phyloP scores from a whole-genome alignment of 2,113 vertebrate genomes.

The Hirundichthys speculiger region DNA sequence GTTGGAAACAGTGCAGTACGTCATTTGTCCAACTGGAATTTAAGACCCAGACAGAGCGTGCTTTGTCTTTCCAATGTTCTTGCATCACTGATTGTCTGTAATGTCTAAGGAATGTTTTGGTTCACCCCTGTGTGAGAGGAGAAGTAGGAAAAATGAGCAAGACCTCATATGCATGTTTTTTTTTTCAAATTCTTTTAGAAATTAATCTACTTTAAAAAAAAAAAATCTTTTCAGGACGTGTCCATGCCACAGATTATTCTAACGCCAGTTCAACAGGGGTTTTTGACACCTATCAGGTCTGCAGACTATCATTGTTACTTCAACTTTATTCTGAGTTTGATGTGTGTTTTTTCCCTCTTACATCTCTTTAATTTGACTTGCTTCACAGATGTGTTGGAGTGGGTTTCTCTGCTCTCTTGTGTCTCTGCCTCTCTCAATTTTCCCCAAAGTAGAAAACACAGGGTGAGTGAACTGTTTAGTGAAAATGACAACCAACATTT shows the following conservation, averaged over 20 bases:
- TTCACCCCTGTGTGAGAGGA: conserved; percentile 2
- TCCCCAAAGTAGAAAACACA: conserved; percentile 90
- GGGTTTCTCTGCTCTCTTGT: conserved; percentile 82
- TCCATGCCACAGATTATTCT: conserved; percentile 95
- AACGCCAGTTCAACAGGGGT: conserved; percentile 93
- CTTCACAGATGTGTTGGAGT: conserved; percentile 92
- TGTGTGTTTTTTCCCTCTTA: not conserved
- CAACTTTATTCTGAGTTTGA: not conserved
- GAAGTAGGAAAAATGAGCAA: not conserved
- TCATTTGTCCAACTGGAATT: conserved; percentile 1
- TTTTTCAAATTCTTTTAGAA: not conserved
- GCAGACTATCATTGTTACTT: not conserved
- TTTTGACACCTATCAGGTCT: conserved; percentile 92
- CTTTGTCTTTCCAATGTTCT: conserved; percentile 30
- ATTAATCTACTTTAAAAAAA: not conserved
- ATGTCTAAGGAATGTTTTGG: conserved; percentile 26
- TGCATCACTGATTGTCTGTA: conserved; percentile 24
- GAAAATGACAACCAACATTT: not conserved
- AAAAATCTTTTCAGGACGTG: conserved; percentile 81
- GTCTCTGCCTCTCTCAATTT: conserved; percentile 89
- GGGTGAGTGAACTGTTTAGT: conserved; percentile 79
- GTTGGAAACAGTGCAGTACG: not conserved
- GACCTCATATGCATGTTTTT: not conserved
- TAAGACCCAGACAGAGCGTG: conserved; percentile 20
- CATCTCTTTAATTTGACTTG: conserved; percentile 19